phyloP scores from a whole-genome alignment of 2,113 vertebrate species.

The Proterorhinus semilunaris region DNA sequence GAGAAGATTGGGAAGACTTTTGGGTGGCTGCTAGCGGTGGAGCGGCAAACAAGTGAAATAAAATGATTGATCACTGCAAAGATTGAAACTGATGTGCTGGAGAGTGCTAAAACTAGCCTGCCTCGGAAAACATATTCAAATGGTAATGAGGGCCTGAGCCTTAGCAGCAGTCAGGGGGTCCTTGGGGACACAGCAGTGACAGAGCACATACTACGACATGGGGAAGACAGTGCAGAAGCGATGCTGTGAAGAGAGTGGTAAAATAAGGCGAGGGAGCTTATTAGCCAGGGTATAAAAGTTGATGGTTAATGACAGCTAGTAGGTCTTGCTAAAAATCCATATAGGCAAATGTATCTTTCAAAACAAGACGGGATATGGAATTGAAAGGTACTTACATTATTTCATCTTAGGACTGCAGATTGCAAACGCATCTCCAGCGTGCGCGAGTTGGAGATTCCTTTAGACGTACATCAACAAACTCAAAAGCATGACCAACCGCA shows the following conservation, averaged over 20 bases:
- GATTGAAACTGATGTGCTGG: conserved; percentile 54
- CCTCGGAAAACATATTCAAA: conserved; percentile 51
- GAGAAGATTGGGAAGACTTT: conserved; percentile 28
- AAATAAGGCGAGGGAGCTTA: conserved; percentile 31
- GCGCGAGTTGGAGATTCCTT: conserved; percentile 55
- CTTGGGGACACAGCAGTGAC: conserved; percentile 46
- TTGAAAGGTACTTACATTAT: conserved; percentile 58
- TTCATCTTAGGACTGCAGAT: conserved; percentile 49
- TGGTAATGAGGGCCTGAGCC: conserved; percentile 48
- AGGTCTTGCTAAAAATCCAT: conserved; percentile 9
- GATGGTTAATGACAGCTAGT: conserved; percentile 11
- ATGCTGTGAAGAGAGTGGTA: conserved; percentile 16
- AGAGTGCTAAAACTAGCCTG: conserved; percentile 58
- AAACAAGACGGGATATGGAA: conserved; percentile 7
- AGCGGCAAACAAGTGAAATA: conserved; percentile 51
- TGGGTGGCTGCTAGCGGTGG: conserved; percentile 46
- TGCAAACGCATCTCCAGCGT: conserved; percentile 38
- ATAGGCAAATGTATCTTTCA: conserved; percentile 1
- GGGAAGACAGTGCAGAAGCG: conserved; percentile 31
- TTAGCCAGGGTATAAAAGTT: conserved; percentile 36
- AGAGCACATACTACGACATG: conserved; percentile 44
- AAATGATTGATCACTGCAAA: conserved; percentile 69
- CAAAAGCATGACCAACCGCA: conserved; percentile 43
- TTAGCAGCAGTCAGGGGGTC: conserved; percentile 37
- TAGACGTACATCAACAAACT: conserved; percentile 51